Base-by-base conservation (phyloP, 2,113 vertebrate species). In the Ardeotis arabs region DNA sequence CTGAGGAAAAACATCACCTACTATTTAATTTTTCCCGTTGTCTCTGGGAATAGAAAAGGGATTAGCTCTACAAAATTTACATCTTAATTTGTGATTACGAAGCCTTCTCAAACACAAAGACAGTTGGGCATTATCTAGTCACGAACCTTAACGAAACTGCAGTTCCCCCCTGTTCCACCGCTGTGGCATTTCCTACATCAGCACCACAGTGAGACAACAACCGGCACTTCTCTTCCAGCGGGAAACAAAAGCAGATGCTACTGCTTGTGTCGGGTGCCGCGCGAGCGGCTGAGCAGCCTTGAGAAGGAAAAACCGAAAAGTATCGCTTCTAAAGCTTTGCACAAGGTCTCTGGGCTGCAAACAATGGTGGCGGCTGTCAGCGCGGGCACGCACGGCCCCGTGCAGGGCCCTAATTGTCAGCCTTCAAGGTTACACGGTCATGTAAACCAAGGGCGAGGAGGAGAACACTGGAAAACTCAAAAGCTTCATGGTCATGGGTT, bases 401-500 rank as follows among this genome's bases (percentile, higher is more conserved):
- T 7, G 62, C 2, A 0, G 33, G 2, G 67, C 73, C 80, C 35
- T 66, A 2, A 64, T 53, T 92, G 64, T 66, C 88, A 20, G 56
- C 90, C 75, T 59, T 87, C 90, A 93, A 95, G 95, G 96, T 72
- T 80, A 91, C 9, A 19, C 4, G 25, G 66, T 80, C 80, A 73
- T 53, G 84, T 67, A 95, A 96, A 94, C 62, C 23, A 79, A 90
- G 91, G 84, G 85, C 7, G 0, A 66, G 28, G 24, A 60, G 85
- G 76, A 85, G 74, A 90, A 69, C 31, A 35, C 67, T 39, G 89
- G 10, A 22, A 49, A 50, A 62, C 86, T 82, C 84, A 89, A 95
- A 93, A 78, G 96, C 96, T 95, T 96, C 95, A 95, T 39, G 95
- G 95, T 95, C 96, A 93, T 92, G 52, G 91, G 81, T 96, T 97